phyloP scores from a whole-genome alignment of 2,888 invertebrate species.

The Conus canariensis region DNA sequence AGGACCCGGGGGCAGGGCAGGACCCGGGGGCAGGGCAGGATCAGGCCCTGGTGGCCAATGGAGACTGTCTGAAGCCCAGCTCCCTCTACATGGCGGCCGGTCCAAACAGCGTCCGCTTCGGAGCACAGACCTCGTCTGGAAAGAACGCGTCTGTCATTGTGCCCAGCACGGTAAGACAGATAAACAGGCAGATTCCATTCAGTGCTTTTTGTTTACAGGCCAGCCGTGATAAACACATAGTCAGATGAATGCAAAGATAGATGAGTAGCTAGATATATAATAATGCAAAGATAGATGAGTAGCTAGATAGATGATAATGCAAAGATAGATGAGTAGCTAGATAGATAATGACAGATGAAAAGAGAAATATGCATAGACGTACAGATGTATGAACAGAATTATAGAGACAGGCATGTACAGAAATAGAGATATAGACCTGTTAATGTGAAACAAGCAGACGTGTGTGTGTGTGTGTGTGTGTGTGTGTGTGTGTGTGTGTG shows the following conservation, averaged over 20 bases:
- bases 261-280: too few species aligned
- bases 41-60: conserved; percentile 66
- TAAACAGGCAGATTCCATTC: background rate
- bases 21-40: conserved; percentile 35
- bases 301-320: too few species aligned
- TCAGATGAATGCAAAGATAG: background rate
- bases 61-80: conserved; percentile 61
- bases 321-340: too few species aligned
- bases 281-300: too few species aligned
- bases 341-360: background rate
- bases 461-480: too few species aligned
- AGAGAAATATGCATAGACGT: background rate
- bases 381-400: background rate
- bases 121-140: conserved; percentile 49
- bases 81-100: conserved; percentile 62
- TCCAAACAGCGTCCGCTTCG: conserved; percentile 52
- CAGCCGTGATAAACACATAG: conserved; percentile 4
- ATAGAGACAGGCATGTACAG: too few species aligned
- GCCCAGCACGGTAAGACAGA: conserved; percentile 45
- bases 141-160: conserved; percentile 43
- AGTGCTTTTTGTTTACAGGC: too few species aligned
- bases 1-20: conserved; percentile 28
- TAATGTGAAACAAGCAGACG: too few species aligned
- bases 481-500: too few species aligned
- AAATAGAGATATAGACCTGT: too few species aligned